phyloP scores from a whole-genome alignment of 2,113 vertebrate species.

The Pogona vitticeps region DNA sequence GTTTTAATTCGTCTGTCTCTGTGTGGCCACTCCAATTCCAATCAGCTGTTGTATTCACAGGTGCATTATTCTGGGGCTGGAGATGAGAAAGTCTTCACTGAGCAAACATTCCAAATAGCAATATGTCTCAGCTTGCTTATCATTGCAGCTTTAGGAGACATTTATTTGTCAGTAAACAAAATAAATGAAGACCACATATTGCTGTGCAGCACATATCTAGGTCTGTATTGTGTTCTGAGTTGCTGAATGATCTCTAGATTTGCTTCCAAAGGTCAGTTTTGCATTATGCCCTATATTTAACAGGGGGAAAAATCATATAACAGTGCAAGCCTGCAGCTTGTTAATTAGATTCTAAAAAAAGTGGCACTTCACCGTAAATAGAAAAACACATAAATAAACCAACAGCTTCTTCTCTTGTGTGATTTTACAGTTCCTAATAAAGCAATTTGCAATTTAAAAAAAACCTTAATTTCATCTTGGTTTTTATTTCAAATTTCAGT shows the following conservation, averaged over 20 bases:
- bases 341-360: conserved; percentile 1
- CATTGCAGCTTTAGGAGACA: neutral
- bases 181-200: conserved; percentile 29
- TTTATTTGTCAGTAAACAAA: conserved; percentile 38
- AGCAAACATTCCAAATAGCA: conserved; percentile 28
- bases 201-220: conserved; percentile 21
- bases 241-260: conserved; percentile 32
- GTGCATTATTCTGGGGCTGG: conserved; percentile 55
- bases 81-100: conserved; percentile 27
- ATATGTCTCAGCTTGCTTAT: neutral
- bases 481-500: conserved; percentile 3
- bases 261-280: conserved; percentile 26
- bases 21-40: conserved; percentile 41
- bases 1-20: conserved; percentile 67
- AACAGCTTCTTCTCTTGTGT: neutral
- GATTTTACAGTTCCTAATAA: conserved; percentile 24
- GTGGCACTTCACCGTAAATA: neutral
- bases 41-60: conserved; percentile 61
- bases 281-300: conserved; percentile 16
- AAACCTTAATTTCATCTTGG: neutral
- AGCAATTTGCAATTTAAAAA: neutral
- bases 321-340: neutral
- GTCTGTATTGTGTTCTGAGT: conserved; percentile 3
- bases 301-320: neutral
- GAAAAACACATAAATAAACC: fast-evolving